These are phyloP conservation scores for Chrysotoxum bicinctum DNA, from an alignment of 2,888 invertebrate genomes.

Conservation along the genomic window DNA sequence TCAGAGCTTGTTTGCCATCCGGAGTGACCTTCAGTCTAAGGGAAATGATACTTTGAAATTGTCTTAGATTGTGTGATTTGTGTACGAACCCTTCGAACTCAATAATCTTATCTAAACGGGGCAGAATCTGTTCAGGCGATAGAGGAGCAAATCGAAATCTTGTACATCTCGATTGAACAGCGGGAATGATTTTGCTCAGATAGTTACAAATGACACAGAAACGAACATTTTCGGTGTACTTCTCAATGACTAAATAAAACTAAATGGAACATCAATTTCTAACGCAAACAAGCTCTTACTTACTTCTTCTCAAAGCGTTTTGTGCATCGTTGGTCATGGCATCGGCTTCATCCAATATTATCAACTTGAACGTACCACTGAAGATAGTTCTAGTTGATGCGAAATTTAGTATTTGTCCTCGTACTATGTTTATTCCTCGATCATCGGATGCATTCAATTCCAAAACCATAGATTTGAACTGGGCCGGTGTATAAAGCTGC, in stretches of 20 bases:
- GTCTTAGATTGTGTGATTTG: background rate
- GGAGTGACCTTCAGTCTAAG: slow-evolving; percentile 90
- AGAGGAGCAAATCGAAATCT: slow-evolving; percentile 97
- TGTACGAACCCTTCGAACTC: slow-evolving; percentile 88
- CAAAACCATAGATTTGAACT: slow-evolving; percentile 96
- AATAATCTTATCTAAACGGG: slow-evolving; percentile 92
- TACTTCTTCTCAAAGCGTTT: slow-evolving; percentile 96
- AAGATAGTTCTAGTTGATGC: slow-evolving; percentile 98
- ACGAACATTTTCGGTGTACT: slow-evolving; percentile 98
- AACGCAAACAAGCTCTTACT: slow-evolving; percentile 71
- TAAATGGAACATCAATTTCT: slow-evolving; percentile 72
- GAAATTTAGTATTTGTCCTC: slow-evolving; percentile 96
- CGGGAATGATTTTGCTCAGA: slow-evolving; percentile 98
- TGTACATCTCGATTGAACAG: slow-evolving; percentile 98
- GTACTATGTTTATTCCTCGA: slow-evolving; percentile 96
- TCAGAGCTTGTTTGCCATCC: slow-evolving; percentile 93
- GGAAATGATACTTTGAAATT: background rate
- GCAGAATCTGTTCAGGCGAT: slow-evolving; percentile 91
- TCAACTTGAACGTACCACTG: slow-evolving; percentile 95
- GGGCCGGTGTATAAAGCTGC: slow-evolving; percentile 93
- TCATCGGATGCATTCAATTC: slow-evolving; percentile 99
- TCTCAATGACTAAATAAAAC: slow-evolving; percentile 93
- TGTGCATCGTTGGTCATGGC: slow-evolving; percentile 99
- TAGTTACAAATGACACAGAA: slow-evolving; percentile 99
- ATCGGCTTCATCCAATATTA: slow-evolving; percentile 99